A percentile compares a stretch with the other conserved stretches of the same genome.
Conservation (phyloP, 92 coral and sea anemone genomes). For the Epizoanthus rinbou region DNA sequence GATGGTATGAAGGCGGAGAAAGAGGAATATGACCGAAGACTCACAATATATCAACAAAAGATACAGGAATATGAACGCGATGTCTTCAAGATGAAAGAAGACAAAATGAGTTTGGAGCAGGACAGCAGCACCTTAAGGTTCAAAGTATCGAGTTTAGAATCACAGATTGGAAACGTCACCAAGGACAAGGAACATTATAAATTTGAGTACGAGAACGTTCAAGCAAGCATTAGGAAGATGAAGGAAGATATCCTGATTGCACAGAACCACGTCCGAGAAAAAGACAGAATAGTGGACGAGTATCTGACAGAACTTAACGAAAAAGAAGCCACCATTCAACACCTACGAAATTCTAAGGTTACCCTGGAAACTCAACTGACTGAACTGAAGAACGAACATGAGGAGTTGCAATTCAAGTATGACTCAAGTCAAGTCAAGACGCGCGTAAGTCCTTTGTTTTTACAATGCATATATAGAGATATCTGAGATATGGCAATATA, state of each 20-base stretch:
- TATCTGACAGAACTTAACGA: constrained; percentile 57
- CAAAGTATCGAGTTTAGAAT: constrained; percentile 61
- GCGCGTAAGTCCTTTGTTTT: constrained; percentile 19
- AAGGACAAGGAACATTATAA: constrained; percentile 73
- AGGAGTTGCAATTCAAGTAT: constrained; percentile 52
- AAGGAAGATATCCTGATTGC: constrained; percentile 63
- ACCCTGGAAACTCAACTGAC: constrained; percentile 67
- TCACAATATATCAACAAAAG: constrained; percentile 63
- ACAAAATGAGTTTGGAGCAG: constrained; percentile 59
- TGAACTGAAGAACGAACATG: constrained; percentile 57
- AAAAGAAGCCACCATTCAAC: constrained; percentile 56
- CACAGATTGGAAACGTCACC: constrained; percentile 54
- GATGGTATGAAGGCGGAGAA: constrained; percentile 85
- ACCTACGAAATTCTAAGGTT: constrained; percentile 63
- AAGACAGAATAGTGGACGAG: constrained; percentile 53
- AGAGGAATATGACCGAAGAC: constrained; percentile 65
- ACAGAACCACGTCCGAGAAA: constrained; percentile 72
- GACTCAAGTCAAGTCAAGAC: constrained; percentile 58
- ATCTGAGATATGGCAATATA: too few species aligned
- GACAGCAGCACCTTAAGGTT: constrained; percentile 66
- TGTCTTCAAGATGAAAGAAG: constrained; percentile 62
- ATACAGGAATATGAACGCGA: constrained; percentile 66
- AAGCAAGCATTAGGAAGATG: constrained; percentile 56
- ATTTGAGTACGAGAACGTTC: constrained; percentile 61
- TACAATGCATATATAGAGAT: too few species aligned